Evolutionary conservation across 2,113 vertebrate species (phyloP).

Genomic region (Etheostoma cragini): DNA sequence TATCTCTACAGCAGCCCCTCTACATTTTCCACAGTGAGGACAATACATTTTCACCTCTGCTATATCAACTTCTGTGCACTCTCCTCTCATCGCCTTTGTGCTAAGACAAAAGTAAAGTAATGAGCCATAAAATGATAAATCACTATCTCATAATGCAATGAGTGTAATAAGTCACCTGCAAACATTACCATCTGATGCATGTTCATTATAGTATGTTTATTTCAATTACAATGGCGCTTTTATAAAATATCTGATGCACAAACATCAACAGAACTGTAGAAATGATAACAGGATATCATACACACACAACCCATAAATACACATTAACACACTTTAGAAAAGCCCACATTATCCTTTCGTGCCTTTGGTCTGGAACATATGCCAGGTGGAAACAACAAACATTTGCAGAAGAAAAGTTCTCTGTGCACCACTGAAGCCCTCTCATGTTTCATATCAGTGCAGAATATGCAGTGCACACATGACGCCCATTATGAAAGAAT

Average conservation of each 20-base stretch:
- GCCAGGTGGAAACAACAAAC: slow-evolving; percentile 57
- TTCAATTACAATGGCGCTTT: slow-evolving; percentile 74
- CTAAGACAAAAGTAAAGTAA: background rate
- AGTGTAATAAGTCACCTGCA: background rate
- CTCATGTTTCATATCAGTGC: slow-evolving; percentile 36
- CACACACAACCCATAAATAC: slow-evolving; percentile 73
- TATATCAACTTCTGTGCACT: background rate
- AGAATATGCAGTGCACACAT: slow-evolving; percentile 57
- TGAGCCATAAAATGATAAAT: slow-evolving; percentile 1
- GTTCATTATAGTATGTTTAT: slow-evolving; percentile 62
- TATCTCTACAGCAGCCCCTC: background rate
- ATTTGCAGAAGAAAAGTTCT: slow-evolving; percentile 56
- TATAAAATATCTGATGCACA: slow-evolving; percentile 82
- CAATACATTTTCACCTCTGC: background rate
- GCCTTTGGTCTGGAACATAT: slow-evolving; percentile 75
- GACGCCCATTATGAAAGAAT: slow-evolving; percentile 50
- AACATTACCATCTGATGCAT: slow-evolving; percentile 10
- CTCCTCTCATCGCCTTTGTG: background rate
- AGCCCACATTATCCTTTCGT: slow-evolving; percentile 64
- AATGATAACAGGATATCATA: slow-evolving; percentile 68
- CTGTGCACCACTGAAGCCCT: slow-evolving; percentile 71
- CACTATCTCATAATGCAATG: no score
- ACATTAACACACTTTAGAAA: slow-evolving; percentile 76
- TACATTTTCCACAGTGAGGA: background rate
- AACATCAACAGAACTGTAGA: slow-evolving; percentile 78